These are phyloP conservation scores for Bellardia pandia DNA, from an alignment of 2,888 invertebrate species.

Conservation along the genomic window DNA sequence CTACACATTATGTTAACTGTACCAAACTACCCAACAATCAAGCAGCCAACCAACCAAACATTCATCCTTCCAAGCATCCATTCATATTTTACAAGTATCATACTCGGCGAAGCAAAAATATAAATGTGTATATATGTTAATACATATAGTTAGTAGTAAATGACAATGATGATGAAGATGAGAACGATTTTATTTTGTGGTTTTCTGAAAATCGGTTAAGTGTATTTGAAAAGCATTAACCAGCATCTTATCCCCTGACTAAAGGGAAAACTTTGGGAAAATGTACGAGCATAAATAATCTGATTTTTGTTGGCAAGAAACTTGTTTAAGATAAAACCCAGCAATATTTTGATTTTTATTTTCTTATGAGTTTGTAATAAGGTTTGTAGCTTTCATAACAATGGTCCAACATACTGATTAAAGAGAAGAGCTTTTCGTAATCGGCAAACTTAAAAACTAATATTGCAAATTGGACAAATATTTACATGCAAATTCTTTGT, in stretches of 20 bases:
- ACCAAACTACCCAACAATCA: background rate
- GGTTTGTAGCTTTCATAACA: too few species aligned
- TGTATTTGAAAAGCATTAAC: slow-evolving; percentile 46
- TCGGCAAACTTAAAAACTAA: too few species aligned
- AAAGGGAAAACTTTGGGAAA: background rate
- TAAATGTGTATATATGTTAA: slow-evolving; percentile 10
- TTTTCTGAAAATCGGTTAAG: slow-evolving; percentile 11
- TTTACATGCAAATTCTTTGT: too few species aligned
- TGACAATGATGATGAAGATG: slow-evolving; percentile 35
- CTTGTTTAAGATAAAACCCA: background rate
- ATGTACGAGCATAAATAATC: background rate
- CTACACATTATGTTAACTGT: slow-evolving; percentile 1
- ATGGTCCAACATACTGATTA: too few species aligned
- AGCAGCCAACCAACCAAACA: background rate
- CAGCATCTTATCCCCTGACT: background rate
- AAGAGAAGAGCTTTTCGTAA: too few species aligned
- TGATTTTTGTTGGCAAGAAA: background rate
- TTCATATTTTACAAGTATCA: slow-evolving; percentile 34
- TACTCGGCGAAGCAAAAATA: slow-evolving; percentile 15
- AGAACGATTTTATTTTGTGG: background rate
- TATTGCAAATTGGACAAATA: too few species aligned
- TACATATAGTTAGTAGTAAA: slow-evolving; percentile 28
- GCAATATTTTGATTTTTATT: too few species aligned
- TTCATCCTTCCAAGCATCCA: background rate
- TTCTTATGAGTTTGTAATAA: too few species aligned